Base-by-base conservation (phyloP, 2,113 vertebrate species). In the Elachura formosa region DNA sequence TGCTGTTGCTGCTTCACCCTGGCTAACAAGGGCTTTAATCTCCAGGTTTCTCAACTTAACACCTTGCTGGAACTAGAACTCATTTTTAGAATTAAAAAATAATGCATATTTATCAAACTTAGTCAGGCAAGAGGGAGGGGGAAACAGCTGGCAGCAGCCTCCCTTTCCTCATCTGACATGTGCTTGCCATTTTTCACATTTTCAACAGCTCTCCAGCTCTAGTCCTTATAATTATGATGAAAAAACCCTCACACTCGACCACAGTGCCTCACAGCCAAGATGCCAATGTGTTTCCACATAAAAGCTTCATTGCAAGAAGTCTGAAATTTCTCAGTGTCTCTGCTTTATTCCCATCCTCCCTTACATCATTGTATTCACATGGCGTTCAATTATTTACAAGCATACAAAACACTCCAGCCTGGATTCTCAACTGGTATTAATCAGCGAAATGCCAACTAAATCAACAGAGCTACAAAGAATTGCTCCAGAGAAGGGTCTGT, bases 321-420 rank as follows among this genome's bases (percentile, higher is more conserved):
- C 62, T 64, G 58, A 89, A 59, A 69, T 92, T 90, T 84, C 73
- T 84, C 81, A 67, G 87, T 86, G 33, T 71, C 71, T 91, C 89
- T 67, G 75, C 78, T 90, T 96, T 88, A 67, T 94, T 89, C 84
- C 87, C 89, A 80, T 83, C 67, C 79, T 93, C 84, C 89, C 63
- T 79, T 73, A 69, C 67, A 87, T 73, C 87, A 80, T 67, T 95
- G 82, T 96, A 87, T 95, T 94, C 93, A 93, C 91, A 59, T 11
- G 23, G 71, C 6, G 3, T 77, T 96, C 87, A 93, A 93, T 95
- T 96, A 96, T 96, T 96, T 94, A 96, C 81, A 94, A 88, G 94
- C 89, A 87, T 48, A 96, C 84, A 93, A 85, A 95, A 73, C 87
- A 85, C 87, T 94, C 75, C 74, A 85, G 93, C 84, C 71, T 13